Evolutionary conservation across 2,797 vertebrate genomes (phyloP), one percentile per base, ranked within the genome.

Genomic region (Adrianichthys oophorus): DNA sequence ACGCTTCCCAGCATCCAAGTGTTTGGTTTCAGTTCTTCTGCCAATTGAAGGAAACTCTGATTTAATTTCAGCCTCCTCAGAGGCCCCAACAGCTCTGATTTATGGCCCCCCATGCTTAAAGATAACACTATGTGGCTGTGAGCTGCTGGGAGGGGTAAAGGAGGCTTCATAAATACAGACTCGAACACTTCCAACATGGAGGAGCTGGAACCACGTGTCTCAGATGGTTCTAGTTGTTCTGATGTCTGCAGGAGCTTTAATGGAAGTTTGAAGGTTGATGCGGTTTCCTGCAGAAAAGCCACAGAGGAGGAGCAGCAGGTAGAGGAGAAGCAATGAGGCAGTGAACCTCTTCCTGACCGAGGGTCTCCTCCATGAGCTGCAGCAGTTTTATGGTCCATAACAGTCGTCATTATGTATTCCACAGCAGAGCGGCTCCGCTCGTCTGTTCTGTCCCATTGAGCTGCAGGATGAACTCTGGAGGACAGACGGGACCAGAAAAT

Each of bases 351-450:
- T 29, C 60, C 4, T 79, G 66, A 70, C 78, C 80, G 47, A 67
- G 59, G 81, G 74, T 73, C 68, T 74, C 60, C 48, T 41, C 41
- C 67, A 87, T 78, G 72, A 87, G 75, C 53, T 63, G 73, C 56
- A 40, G 62, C 58, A 43, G 7, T 77, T 89, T 89, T 89, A 89
- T 76, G 66, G 84, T 63, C 82, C 82, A 84, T 79, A 87, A 89
- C 82, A 72, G 80, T 85, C 72, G 85, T 81, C 85, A 86, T 92
- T 92, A 90, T 81, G 73, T 79, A 56, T 67, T 58, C 74, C 73
- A 65, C 51, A 65, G 79, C 77, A 72, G 83, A 80, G 67, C 51
- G 72, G 58, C 77, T 78, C 63, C 47, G 43, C 71, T 80, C 72
- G 65, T 79, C 77, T 46, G 84, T 89, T 88, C 82, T 84, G 77